Base-by-base conservation (phyloP, 1,140 invertebrate genomes). In the Macrocentrus cingulum region DNA sequence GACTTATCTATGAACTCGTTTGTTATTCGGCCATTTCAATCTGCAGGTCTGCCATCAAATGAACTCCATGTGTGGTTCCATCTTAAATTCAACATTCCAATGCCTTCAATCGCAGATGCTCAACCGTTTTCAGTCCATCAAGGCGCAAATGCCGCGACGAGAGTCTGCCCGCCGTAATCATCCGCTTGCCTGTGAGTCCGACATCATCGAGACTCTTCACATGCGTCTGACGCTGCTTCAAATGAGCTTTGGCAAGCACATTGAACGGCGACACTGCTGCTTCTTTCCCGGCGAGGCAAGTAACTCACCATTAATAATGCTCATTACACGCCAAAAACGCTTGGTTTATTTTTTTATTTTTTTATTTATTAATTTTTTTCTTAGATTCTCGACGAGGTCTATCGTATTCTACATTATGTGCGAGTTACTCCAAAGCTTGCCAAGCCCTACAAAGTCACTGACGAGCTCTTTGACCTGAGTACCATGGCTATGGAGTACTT, bases 401-500 rank as follows among this genome's bases (percentile, higher is more conserved):
- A 91, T 68, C 86, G 88, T 64, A 91, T 94, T 76, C 77, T 94
- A 57, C 83, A 88, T 65, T 92, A 93, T 74, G 85, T 94, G 60
- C 89, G 88, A 81, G 86, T 87, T 62, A 91, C 91, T 63, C 86
- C 88, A 13, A 91, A 89, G 73, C 75, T 93, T 60, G 87, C 87
- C 57, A 84, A 88, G 65, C 90, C 91, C 45, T 93, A 91, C 72
- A 92, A 92, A 81, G 90, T 94, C 34, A 94, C 90, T 5, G 92
- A 94, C 78, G 91, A 94, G 75, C 79, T 94, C n/a, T 94, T 93
- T 81, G 92, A 94, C 82, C 80, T 94, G 46, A 92, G 91, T 22
- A 92, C 91, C 18, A 94, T 94, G 91, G 91, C 92, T 19, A 93
- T 94, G 91, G 91, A 94, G 75, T 94, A 93, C 77, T 94, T 94